Percentiles rank a stretch among this genome's conserved stretches.
Conservation (phyloP, 2,113 vertebrate genomes). For the Chaetorhynchus papuensis region DNA sequence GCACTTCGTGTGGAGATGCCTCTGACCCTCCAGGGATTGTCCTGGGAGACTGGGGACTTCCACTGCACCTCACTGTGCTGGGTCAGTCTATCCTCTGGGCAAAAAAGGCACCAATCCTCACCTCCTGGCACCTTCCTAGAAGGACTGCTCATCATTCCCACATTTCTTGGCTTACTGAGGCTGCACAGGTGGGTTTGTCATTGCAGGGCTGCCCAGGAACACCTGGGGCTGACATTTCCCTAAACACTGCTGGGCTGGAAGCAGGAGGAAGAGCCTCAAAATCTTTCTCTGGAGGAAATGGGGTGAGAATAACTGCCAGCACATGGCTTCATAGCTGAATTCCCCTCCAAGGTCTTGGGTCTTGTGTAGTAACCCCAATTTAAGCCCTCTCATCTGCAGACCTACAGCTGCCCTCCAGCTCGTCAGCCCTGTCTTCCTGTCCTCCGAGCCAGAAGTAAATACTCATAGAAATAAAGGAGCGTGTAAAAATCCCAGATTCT, state of each 20-base stretch:
- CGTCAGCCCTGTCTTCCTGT: background rate
- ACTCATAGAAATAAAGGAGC: background rate
- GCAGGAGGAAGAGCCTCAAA: background rate
- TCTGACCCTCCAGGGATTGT: background rate
- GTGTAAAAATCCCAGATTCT: background rate
- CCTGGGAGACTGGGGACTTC: background rate
- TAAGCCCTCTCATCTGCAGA: background rate
- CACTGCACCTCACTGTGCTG: too few relatives aligned
- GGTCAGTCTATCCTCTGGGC: background rate
- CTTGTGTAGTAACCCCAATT: background rate
- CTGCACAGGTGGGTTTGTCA: background rate
- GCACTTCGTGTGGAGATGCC: fast-evolving
- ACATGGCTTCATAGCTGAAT: background rate
- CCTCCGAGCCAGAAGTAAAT: background rate
- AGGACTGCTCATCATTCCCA: background rate
- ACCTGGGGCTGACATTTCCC: background rate
- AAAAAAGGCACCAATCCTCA: background rate
- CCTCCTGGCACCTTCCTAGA: background rate
- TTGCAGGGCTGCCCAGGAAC: background rate
- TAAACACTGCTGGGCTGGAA: background rate
- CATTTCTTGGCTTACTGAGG: background rate
- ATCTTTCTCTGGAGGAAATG: background rate
- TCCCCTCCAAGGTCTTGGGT: background rate
- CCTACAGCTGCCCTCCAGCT: background rate
- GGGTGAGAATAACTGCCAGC: background rate